Conservation (phyloP, 2,113 vertebrate genomes). For the Bolborhynchus lineola region DNA sequence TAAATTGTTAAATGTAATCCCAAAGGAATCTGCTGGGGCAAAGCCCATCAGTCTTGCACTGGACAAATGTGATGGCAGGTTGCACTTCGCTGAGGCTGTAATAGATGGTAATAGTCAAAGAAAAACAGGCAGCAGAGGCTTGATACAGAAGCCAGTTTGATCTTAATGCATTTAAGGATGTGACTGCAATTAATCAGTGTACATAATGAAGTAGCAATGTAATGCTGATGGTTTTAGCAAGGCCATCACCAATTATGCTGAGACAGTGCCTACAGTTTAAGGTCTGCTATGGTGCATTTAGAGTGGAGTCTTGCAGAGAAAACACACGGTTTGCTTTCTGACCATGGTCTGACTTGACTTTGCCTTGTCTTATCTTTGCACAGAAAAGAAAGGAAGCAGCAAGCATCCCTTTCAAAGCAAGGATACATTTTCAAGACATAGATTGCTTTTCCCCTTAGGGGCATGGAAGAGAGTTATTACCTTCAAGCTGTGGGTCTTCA, state of each 20-base stretch:
- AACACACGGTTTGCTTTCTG: neutral
- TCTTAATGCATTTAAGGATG: neutral
- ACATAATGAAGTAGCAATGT: neutral
- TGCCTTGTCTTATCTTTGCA: neutral
- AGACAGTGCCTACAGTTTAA: neutral
- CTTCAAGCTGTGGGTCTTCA: neutral
- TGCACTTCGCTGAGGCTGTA: neutral
- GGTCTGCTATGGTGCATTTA: neutral
- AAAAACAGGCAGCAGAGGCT: neutral
- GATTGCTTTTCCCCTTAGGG: neutral
- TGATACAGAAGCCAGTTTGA: neutral
- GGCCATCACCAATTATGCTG: neutral
- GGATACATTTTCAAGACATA: neutral
- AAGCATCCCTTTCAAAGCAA: neutral
- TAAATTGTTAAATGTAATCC: neutral
- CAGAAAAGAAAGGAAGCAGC: neutral
- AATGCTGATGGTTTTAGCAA: neutral
- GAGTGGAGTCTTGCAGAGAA: neutral
- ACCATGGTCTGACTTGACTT: neutral
- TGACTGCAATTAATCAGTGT: constrained; percentile 3
- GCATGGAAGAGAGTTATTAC: neutral
- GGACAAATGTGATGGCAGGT: neutral
- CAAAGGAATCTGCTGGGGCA: neutral
- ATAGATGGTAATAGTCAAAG: neutral
- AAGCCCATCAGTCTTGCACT: neutral